Percentiles rank a stretch among this genome's conserved stretches.
Evolutionary conservation across 1,140 invertebrate genomes (phyloP).

Genomic region (Carcinoscorpius rotundicauda): DNA sequence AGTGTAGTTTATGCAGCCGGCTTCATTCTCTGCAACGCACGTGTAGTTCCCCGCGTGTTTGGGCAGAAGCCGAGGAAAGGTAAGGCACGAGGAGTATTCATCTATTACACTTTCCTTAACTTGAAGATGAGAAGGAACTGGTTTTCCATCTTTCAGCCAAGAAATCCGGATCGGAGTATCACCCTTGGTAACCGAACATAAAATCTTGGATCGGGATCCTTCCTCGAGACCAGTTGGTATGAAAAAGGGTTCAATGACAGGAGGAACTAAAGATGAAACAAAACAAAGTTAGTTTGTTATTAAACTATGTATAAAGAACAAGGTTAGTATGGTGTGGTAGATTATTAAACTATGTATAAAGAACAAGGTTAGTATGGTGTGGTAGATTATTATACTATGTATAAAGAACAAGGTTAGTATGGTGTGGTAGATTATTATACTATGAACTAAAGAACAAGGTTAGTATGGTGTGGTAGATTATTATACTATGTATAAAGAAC

Average conservation of each 20-base stretch:
- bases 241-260: slow-evolving; percentile 45
- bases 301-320: too few species aligned
- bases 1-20: slow-evolving; percentile 32
- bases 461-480: too few species aligned
- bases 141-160: slow-evolving; percentile 48
- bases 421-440: too few species aligned
- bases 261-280: slow-evolving; percentile 35
- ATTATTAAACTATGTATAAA: too few species aligned
- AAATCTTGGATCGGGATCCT: slow-evolving; percentile 43
- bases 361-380: too few species aligned
- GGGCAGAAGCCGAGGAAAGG: slow-evolving; percentile 32
- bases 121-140: slow-evolving; percentile 36
- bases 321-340: too few species aligned
- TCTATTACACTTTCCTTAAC: slow-evolving; percentile 20
- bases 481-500: too few species aligned
- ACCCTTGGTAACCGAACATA: slow-evolving; percentile 29
- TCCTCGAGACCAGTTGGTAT: slow-evolving; percentile 45
- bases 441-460: too few species aligned
- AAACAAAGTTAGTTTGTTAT: too few species aligned
- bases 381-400: too few species aligned
- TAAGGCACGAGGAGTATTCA: slow-evolving; percentile 25
- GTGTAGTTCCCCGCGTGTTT: slow-evolving; percentile 38
- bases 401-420: too few species aligned
- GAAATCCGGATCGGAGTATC: slow-evolving; percentile 38
- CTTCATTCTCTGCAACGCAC: slow-evolving; percentile 35